phyloP scores from a whole-genome alignment of 2,113 vertebrate genomes.

The Brachypodius melanocephalos region DNA sequence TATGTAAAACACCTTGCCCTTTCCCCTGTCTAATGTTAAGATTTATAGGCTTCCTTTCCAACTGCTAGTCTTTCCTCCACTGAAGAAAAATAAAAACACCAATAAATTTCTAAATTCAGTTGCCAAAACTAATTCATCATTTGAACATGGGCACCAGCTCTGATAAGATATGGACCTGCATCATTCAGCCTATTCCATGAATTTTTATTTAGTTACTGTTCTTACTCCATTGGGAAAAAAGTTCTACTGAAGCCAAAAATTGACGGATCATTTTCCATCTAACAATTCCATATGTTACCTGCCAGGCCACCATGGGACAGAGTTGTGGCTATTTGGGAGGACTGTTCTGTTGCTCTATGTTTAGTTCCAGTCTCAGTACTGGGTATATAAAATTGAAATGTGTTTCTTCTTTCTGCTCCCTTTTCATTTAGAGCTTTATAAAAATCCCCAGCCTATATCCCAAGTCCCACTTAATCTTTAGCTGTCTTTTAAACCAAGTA shows the following conservation, averaged over 20 bases:
- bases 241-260: background rate
- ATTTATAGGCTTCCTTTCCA: conserved; percentile 39
- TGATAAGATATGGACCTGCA: background rate
- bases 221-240: background rate
- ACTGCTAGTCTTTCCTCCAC: background rate
- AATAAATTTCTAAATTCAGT: conserved; percentile 11
- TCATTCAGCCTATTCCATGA: background rate
- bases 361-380: background rate
- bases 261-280: background rate
- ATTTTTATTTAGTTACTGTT: conserved; percentile 18
- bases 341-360: background rate
- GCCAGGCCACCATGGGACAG: background rate
- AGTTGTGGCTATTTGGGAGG: background rate
- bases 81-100: conserved; percentile 11
- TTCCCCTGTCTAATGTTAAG: background rate
- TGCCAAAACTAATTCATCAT: conserved; percentile 26
- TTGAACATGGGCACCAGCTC: background rate
- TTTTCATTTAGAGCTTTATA: background rate
- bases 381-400: background rate
- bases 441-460: background rate
- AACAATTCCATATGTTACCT: background rate
- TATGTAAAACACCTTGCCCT: background rate
- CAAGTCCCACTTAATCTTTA: background rate
- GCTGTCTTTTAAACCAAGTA: background rate
- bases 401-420: background rate